Percentiles rank a stretch among this genome's conserved stretches.
Conservation (phyloP, 2,888 invertebrate species). For the Cyaniris semiargus region DNA sequence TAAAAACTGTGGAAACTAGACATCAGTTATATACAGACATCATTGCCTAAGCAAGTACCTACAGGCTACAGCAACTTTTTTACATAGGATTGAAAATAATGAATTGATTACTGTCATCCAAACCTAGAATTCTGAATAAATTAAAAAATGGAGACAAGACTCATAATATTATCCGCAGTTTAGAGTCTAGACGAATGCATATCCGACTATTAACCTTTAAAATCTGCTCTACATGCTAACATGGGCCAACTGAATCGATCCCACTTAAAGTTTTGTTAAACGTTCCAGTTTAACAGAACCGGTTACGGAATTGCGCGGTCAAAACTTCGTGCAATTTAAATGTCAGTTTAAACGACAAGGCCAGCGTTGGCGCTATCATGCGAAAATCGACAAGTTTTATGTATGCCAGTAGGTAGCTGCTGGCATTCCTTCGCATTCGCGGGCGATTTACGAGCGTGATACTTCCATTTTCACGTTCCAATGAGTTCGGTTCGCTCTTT, state of each 20-base stretch:
- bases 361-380: constrained; percentile 61
- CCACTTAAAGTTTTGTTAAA: constrained; percentile 56
- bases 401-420: constrained; percentile 62
- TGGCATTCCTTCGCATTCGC: constrained; percentile 67
- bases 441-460: constrained; percentile 69
- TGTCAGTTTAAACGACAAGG: constrained; percentile 69
- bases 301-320: constrained; percentile 65
- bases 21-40: not conserved
- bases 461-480: constrained; percentile 74
- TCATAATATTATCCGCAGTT: not conserved
- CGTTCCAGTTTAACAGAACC: constrained; percentile 64
- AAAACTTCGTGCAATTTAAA: constrained; percentile 69
- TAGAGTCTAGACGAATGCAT: not conserved
- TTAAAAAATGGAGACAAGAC: not conserved
- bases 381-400: constrained; percentile 72
- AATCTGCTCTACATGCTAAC: constrained; percentile 2
- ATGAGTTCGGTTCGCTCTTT: constrained; percentile 62
- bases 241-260: not conserved
- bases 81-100: not conserved
- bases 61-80: no score
- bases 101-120: not conserved
- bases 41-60: no score
- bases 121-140: not conserved
- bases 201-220: constrained; percentile 7
- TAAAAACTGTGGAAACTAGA: not conserved